phyloP scores from a whole-genome alignment of 2,888 invertebrate species.

The Diarsia dahlii region DNA sequence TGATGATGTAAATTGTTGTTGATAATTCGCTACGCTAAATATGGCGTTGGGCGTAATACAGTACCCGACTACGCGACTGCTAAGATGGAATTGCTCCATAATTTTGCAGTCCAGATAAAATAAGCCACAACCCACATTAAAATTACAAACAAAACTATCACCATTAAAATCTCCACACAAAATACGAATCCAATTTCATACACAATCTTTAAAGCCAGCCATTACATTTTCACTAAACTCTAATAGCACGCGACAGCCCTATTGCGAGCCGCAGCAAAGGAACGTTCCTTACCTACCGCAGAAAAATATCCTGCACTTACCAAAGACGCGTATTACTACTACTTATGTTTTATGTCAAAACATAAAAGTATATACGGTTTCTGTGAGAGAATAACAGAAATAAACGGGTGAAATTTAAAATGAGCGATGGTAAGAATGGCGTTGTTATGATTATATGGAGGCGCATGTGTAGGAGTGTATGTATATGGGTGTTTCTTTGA shows the following conservation, averaged over 20 bases:
- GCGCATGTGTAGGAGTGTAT: background rate
- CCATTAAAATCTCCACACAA: constrained; percentile 6
- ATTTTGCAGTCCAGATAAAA: background rate
- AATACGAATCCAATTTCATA: constrained; percentile 35
- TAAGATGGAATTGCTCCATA: background rate
- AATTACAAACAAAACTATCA: constrained; percentile 15
- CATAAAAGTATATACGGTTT: constrained; percentile 67
- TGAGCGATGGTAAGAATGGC: constrained; percentile 45
- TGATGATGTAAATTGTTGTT: too few species aligned
- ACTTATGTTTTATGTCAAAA: constrained; percentile 69
- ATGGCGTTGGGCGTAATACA: too few species aligned
- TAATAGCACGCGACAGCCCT: constrained; percentile 56
- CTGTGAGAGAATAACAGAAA: constrained; percentile 67
- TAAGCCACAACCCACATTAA: background rate
- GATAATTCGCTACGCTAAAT: too few species aligned
- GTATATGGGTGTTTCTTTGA: constrained; percentile 11
- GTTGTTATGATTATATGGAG: constrained; percentile 15
- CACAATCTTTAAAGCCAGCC: constrained; percentile 35
- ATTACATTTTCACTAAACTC: constrained; percentile 50
- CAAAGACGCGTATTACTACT: constrained; percentile 62
- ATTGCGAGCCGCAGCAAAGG: constrained; percentile 43
- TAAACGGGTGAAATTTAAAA: constrained; percentile 64
- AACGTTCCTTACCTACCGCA: constrained; percentile 46
- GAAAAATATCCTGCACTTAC: constrained; percentile 68
- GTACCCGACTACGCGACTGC: background rate